Evolutionary conservation across 2,113 vertebrate genomes (phyloP).

Genomic region (Psammodynastes pulverulentus): DNA sequence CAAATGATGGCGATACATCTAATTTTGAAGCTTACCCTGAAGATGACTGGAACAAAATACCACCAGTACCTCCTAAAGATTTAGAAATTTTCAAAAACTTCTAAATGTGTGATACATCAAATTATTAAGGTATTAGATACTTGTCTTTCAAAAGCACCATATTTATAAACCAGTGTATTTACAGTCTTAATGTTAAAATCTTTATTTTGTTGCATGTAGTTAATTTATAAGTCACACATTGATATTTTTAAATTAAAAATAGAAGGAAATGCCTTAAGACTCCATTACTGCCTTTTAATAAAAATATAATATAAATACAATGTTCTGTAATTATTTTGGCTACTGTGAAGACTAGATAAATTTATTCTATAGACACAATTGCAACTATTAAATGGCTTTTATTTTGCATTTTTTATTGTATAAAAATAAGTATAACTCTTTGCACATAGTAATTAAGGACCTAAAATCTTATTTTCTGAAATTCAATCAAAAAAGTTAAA

Average conservation of each 20-base stretch:
- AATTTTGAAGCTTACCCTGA: slow-evolving; percentile 97
- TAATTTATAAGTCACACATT: background rate
- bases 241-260: background rate
- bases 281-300: background rate
- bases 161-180: background rate
- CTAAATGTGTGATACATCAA: slow-evolving; percentile 60
- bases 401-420: background rate
- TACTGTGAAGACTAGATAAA: background rate
- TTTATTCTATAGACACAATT: background rate
- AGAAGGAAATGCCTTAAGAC: background rate
- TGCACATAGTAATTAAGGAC: background rate
- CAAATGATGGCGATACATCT: slow-evolving; percentile 89
- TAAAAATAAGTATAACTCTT: background rate
- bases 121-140: slow-evolving; percentile 41
- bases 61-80: slow-evolving; percentile 80
- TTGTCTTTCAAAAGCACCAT: background rate
- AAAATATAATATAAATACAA: background rate
- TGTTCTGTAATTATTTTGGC: background rate
- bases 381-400: background rate
- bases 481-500: background rate
- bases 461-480: background rate
- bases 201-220: background rate
- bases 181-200: background rate
- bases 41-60: slow-evolving; percentile 84
- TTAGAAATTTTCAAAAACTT: slow-evolving; percentile 92